A percentile compares a stretch with the other conserved stretches of the same genome.
Evolutionary conservation across 2,797 vertebrate genomes (phyloP).

Genomic region (Pseudomugil gertrudae): DNA sequence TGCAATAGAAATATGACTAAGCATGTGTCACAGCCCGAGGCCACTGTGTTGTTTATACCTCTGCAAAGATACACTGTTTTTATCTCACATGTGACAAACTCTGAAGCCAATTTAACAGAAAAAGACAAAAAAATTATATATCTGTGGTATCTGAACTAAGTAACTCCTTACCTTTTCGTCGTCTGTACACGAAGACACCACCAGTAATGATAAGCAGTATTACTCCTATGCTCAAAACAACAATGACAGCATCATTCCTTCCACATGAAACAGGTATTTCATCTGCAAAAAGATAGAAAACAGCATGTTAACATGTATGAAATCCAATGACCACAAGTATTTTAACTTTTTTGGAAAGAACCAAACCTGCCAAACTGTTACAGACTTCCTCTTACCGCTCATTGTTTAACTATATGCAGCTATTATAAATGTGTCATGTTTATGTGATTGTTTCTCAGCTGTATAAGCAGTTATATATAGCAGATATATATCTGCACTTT

Average conservation of each 20-base stretch:
- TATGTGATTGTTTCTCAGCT: background rate
- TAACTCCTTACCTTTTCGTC: conserved; percentile 56
- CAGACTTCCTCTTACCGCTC: conserved; percentile 45
- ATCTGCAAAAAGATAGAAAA: conserved; percentile 59
- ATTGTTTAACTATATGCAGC: background rate
- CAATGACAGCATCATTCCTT: conserved; percentile 1
- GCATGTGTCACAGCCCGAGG: background rate
- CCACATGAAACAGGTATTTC: conserved; percentile 32
- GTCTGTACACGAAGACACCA: conserved; percentile 25
- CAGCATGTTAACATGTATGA: background rate
- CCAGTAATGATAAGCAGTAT: background rate
- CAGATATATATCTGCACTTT: background rate
- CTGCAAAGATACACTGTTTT: background rate
- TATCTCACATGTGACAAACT: background rate
- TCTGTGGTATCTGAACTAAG: background rate
- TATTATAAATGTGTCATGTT: background rate
- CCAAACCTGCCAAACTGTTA: conserved; percentile 38
- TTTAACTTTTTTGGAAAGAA: conserved; percentile 61
- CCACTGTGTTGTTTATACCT: background rate
- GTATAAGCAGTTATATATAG: background rate
- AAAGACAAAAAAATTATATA: too few species aligned
- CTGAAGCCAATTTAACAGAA: background rate
- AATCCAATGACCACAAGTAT: background rate
- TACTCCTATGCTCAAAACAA: conserved; percentile 18
- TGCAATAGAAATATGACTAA: background rate